Conservation (phyloP, 2,888 invertebrate species). For the Ophioninae sp. region DNA sequence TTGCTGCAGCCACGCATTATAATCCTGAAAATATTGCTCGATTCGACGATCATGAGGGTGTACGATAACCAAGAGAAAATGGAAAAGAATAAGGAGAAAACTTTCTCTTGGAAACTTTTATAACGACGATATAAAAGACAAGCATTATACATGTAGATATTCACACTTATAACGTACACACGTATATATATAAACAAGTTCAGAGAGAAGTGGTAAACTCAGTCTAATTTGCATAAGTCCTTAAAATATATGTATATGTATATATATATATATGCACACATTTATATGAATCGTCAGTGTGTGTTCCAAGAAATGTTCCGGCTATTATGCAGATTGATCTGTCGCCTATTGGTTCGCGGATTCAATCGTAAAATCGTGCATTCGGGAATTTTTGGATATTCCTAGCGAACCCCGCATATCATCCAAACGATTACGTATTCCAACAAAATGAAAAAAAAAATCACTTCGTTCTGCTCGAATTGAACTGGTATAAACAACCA, state of each 20-base stretch:
- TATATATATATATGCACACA: background rate
- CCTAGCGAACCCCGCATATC: background rate
- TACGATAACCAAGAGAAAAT: conserved; percentile 32
- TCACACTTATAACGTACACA: background rate
- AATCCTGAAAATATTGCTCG: conserved; percentile 71
- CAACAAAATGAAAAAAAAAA: conserved; percentile 27
- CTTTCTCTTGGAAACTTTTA: conserved; percentile 68
- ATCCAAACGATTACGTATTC: conserved; percentile 48
- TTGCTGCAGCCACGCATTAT: conserved; percentile 57
- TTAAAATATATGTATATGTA: conserved; percentile 37
- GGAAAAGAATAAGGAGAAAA: conserved; percentile 59
- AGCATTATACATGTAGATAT: conserved; percentile 33
- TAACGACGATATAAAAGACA: conserved; percentile 74
- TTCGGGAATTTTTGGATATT: conserved; percentile 34
- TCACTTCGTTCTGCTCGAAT: conserved; percentile 27
- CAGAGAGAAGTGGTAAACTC: conserved; percentile 56
- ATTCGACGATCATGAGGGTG: conserved; percentile 60
- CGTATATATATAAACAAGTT: background rate
- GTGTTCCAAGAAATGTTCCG: conserved; percentile 30
- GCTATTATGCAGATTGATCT: conserved; percentile 72
- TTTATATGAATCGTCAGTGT: background rate
- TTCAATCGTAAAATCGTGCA: conserved; percentile 58
- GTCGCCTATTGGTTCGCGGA: conserved; percentile 68
- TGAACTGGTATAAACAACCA: conserved; percentile 19
- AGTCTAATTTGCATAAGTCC: conserved; percentile 71